Conservation (phyloP, 2,797 vertebrate species). For the Macropodus opercularis region DNA sequence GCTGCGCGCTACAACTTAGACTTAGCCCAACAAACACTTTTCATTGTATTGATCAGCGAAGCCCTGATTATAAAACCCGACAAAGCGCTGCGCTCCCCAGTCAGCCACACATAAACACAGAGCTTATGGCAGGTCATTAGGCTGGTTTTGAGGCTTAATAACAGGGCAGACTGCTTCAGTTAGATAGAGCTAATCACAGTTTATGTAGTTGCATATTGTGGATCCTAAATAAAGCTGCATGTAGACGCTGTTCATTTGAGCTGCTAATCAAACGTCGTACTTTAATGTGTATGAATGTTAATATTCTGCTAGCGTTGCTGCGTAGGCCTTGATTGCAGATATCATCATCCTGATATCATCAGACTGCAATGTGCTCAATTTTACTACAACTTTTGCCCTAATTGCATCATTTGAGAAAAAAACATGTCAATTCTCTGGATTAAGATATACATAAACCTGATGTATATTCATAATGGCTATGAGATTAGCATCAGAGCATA, state of each 20-base stretch:
- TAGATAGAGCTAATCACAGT: background rate
- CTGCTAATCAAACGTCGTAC: background rate
- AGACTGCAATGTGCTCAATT: slow-evolving; percentile 19
- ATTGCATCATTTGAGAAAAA: slow-evolving; percentile 23
- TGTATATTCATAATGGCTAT: background rate
- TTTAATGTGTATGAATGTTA: slow-evolving; percentile 11
- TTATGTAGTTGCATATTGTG: background rate
- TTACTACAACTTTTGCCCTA: slow-evolving; percentile 16
- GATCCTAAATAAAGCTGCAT: slow-evolving; percentile 17
- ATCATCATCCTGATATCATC: slow-evolving; percentile 20
- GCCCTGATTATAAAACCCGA: slow-evolving; percentile 33
- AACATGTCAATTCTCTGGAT: slow-evolving; percentile 5
- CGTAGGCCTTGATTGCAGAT: slow-evolving; percentile 11
- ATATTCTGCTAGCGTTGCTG: slow-evolving; percentile 14
- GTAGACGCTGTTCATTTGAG: slow-evolving; percentile 1
- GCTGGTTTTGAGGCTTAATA: slow-evolving; percentile 16
- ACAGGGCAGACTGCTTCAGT: slow-evolving; percentile 18
- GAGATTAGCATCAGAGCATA: background rate
- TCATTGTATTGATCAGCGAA: slow-evolving; percentile 29
- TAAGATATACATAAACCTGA: background rate
- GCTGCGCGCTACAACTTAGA: slow-evolving; percentile 2
- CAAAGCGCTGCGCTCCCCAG: slow-evolving; percentile 24
- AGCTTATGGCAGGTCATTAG: slow-evolving; percentile 15
- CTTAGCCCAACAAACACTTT: slow-evolving; percentile 12
- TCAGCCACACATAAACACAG: slow-evolving; percentile 11